Conservation (phyloP, 1,140 invertebrate genomes). For the Heliconius himera region DNA sequence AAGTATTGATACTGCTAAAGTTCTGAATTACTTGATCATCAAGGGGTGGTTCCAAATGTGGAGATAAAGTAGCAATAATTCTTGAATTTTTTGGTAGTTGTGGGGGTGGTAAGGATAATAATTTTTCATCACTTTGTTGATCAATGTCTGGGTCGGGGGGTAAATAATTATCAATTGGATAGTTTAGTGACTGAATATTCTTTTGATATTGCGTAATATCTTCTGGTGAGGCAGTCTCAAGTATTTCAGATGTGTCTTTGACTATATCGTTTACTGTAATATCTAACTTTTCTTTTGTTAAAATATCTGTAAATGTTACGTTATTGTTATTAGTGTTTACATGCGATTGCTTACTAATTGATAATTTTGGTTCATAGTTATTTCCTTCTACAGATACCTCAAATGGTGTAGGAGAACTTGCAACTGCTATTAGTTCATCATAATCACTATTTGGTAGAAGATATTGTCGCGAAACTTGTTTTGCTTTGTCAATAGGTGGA, state of each 20-base stretch:
- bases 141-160: constrained; percentile 37
- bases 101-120: constrained; percentile 47
- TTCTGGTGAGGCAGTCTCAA: constrained; percentile 48
- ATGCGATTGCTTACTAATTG: constrained; percentile 48
- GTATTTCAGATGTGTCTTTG: constrained; percentile 61
- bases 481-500: constrained; percentile 46
- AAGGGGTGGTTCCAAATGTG: constrained; percentile 61
- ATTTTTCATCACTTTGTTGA: constrained; percentile 57
- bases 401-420: constrained; percentile 32
- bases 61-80: constrained; percentile 54
- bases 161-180: constrained; percentile 50
- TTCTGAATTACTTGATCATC: constrained; percentile 32
- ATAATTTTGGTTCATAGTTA: constrained; percentile 37
- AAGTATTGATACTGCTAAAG: constrained; percentile 41
- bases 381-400: neutral
- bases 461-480: constrained; percentile 54
- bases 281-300: constrained; percentile 70
- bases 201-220: constrained; percentile 50
- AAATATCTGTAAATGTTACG: constrained; percentile 64
- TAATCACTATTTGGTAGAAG: constrained; percentile 52
- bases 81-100: constrained; percentile 51
- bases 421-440: constrained; percentile 43
- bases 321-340: constrained; percentile 58
- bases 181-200: constrained; percentile 45
- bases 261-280: constrained; percentile 67